A percentile compares a stretch with the other conserved stretches of the same genome.
Evolutionary conservation across 1,140 invertebrate genomes (phyloP).

Genomic region (Pachyrhynchus sulphureomaculatus): DNA sequence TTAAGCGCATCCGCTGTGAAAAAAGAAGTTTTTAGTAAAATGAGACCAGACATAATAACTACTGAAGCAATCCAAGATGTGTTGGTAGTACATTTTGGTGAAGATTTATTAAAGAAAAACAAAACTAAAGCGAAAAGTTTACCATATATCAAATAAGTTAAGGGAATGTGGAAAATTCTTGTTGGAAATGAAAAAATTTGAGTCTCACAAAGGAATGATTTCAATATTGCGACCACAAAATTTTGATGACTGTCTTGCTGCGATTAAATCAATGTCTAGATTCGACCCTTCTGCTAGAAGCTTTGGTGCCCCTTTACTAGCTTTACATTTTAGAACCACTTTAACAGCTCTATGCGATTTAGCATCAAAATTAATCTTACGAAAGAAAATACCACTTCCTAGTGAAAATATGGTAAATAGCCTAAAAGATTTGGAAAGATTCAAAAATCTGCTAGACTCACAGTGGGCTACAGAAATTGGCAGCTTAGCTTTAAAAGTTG

Average conservation of each 20-base stretch:
- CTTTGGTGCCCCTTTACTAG: conserved; percentile 29
- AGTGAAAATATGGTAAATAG: conserved; percentile 12
- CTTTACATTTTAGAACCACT: conserved; percentile 25
- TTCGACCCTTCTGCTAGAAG: conserved; percentile 17
- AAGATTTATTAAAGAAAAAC: conserved; percentile 30
- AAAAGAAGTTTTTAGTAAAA: conserved; percentile 17
- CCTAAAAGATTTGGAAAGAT: conserved; percentile 29
- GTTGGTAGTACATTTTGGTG: conserved; percentile 20
- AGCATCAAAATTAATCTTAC: conserved; percentile 19
- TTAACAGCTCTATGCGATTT: conserved; percentile 12
- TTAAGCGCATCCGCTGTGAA: conserved; percentile 7
- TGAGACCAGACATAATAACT: conserved; percentile 20
- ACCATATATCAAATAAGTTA: conserved; percentile 28
- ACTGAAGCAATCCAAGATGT: conserved; percentile 9
- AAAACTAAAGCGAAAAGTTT: conserved; percentile 14
- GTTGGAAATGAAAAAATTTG: conserved; percentile 15
- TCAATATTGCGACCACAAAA: conserved; percentile 19
- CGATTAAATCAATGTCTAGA: conserved; percentile 11
- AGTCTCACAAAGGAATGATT: background rate
- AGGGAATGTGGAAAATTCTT: conserved; percentile 27
- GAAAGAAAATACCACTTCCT: conserved; percentile 2
- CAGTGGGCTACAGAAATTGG: conserved; percentile 33
- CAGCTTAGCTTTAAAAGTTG: conserved; percentile 30
- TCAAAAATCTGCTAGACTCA: conserved; percentile 23
- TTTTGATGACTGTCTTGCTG: conserved; percentile 23